A percentile compares a stretch with the other conserved stretches of the same genome.
Evolutionary conservation across 2,797 vertebrate genomes (phyloP).

Genomic region (Parotocinclus haroldoi): DNA sequence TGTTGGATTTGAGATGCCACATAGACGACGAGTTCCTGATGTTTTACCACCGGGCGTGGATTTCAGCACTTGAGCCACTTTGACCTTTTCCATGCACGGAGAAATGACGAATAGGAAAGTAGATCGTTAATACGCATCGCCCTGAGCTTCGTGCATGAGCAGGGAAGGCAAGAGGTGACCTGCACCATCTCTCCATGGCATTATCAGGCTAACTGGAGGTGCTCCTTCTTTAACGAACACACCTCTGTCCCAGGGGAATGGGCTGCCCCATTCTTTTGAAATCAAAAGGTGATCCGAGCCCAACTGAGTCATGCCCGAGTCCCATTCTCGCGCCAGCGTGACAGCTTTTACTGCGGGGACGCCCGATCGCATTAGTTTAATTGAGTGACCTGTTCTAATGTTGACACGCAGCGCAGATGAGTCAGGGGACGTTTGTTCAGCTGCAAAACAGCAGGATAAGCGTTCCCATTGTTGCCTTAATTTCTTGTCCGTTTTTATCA

Average conservation of each 20-base stretch:
- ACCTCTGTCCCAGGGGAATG: background rate
- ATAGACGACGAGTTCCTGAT: too few relatives aligned
- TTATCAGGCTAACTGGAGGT: too few relatives aligned
- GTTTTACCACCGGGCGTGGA: too few relatives aligned
- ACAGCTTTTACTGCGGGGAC: conserved; percentile 17
- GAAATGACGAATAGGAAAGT: too few relatives aligned
- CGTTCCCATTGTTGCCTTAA: background rate
- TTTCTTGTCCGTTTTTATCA: conserved; percentile 7
- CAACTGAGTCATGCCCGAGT: conserved; percentile 4
- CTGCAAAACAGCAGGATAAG: background rate
- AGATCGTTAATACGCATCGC: too few relatives aligned
- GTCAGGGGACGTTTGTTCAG: conserved; percentile 18
- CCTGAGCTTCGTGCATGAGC: too few relatives aligned
- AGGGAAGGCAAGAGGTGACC: too few relatives aligned
- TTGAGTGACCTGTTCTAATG: conserved; percentile 1
- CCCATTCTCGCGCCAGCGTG: conserved; percentile 12
- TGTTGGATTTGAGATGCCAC: too few relatives aligned
- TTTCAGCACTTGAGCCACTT: too few relatives aligned
- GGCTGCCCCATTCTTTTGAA: background rate
- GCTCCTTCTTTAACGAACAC: background rate
- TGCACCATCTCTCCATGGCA: too few relatives aligned
- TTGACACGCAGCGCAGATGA: background rate
- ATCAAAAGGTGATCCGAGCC: conserved; percentile 4
- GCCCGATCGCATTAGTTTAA: conserved; percentile 17
- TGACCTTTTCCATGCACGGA: too few relatives aligned